A percentile compares a stretch with the other conserved stretches of the same genome.
Evolutionary conservation across 2,888 invertebrate species (phyloP).

Genomic region (Epistrophe grossulariae): DNA sequence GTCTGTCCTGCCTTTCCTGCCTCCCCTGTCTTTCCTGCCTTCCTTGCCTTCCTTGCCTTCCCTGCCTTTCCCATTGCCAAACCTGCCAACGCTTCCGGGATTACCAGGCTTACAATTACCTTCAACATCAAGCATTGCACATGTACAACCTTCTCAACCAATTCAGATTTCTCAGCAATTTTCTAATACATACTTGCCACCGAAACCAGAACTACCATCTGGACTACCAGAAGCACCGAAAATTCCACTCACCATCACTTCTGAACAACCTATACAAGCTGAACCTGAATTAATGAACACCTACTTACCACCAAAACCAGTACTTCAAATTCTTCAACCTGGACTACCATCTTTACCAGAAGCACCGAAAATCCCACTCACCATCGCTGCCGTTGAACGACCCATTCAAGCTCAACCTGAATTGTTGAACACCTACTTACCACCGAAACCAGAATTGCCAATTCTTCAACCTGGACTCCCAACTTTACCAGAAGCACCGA

Average conservation of each 20-base stretch:
- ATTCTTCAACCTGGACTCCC: conserved; percentile 15
- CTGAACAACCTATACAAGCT: not conserved
- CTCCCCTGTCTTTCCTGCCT: too few species aligned
- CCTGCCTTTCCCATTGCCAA: too few species aligned
- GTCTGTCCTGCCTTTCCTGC: too few species aligned
- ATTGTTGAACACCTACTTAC: not conserved
- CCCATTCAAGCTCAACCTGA: not conserved
- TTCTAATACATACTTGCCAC: not conserved
- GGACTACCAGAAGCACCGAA: conserved; percentile 44
- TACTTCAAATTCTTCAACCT: conserved; percentile 48
- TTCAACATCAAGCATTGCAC: too few species aligned
- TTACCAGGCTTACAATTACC: too few species aligned
- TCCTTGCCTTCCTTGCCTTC: too few species aligned
- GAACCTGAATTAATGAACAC: not conserved
- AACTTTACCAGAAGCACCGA: not conserved
- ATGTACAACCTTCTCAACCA: too few species aligned
- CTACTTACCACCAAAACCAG: conserved; percentile 11
- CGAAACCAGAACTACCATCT: conserved; percentile 35
- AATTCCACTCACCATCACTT: not conserved
- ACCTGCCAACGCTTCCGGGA: too few species aligned
- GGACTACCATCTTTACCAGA: conserved; percentile 51
- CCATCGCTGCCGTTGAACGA: not conserved
- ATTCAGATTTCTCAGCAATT: not conserved
- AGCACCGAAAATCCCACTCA: conserved; percentile 24
- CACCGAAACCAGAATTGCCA: conserved; percentile 37